Base-by-base conservation (phyloP, 2,888 invertebrate genomes). In the Hyles lineata region DNA sequence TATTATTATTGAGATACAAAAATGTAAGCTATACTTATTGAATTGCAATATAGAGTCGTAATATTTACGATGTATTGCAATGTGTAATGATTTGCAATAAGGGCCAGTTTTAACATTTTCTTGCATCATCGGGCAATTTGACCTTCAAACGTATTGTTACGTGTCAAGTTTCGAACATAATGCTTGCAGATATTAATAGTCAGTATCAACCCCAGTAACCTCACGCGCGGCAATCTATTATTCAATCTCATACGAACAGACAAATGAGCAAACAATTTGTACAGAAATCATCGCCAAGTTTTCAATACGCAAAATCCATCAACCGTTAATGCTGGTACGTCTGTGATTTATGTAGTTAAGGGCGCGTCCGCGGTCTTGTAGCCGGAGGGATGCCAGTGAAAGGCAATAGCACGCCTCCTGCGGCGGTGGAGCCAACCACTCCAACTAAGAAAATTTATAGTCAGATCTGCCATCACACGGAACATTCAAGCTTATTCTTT, bases 401-500 rank as follows among this genome's bases (percentile, higher is more conserved):
- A 87, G 86, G 88, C 89, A 87, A 87, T 89, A 88, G 88, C 86
- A 83, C 80, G 82, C 89, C 93, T 90, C 93, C 93, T 81, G 92
- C 83, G 84, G 92, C 83, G 90, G 86, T 82, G 81, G 79, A 82
- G 70, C 63, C 71, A 29, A 59, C 32, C 69, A 69, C 70, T 72
- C 21, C 43, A 70, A 72, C 67, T 63, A 72, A 63, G 23, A 63
- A 55, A 72, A 72, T 72, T 72, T 72, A 72, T 72, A 55, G 67
- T 72, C 32, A 58, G 55, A 72, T 58, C 67, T 78, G 73, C 76
- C 77, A 74, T 81, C 74, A 59, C 58, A 67, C 67, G 32, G 58
- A 72, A 72, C 67, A 72, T 67, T 63, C 55, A 25, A 58, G 55
- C 55, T 70, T 50, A 67, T 67, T 67, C 67, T 67, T 50, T 67